Evolutionary conservation across 2,797 vertebrate species (phyloP).

Genomic region (Galago senegalensis): DNA sequence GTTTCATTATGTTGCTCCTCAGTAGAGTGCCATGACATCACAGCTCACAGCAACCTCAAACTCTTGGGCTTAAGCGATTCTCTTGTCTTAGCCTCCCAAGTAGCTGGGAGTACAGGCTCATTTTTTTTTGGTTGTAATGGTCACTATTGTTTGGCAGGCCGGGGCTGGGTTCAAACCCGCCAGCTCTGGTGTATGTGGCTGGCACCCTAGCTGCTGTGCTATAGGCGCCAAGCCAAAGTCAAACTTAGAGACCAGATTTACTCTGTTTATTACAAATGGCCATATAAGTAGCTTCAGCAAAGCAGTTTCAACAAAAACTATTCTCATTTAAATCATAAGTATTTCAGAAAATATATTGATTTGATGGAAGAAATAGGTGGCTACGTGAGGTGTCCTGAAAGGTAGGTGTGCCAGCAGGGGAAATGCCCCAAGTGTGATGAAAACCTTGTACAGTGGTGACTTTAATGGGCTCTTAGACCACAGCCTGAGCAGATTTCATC

Average conservation of each 20-base stretch:
- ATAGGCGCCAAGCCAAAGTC: background rate
- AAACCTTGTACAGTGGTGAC: background rate
- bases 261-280: constrained; percentile 35
- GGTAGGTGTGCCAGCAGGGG: background rate
- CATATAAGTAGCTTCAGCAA: constrained; percentile 29
- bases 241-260: constrained; percentile 34
- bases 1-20: too few species aligned
- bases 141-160: too few species aligned
- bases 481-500: background rate
- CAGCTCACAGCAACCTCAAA: too few species aligned
- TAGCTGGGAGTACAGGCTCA: too few species aligned
- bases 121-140: too few species aligned
- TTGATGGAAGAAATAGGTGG: background rate
- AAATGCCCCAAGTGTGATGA: background rate
- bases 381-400: background rate
- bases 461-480: background rate
- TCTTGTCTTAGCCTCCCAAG: too few species aligned
- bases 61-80: too few species aligned
- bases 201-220: too few species aligned
- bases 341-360: background rate
- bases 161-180: too few species aligned
- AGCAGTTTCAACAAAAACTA: constrained; percentile 29
- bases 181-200: too few species aligned
- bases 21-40: too few species aligned
- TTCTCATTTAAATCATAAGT: constrained; percentile 3